Evolutionary conservation across 2,888 invertebrate genomes (phyloP).

Genomic region (Nysson spinosus): DNA sequence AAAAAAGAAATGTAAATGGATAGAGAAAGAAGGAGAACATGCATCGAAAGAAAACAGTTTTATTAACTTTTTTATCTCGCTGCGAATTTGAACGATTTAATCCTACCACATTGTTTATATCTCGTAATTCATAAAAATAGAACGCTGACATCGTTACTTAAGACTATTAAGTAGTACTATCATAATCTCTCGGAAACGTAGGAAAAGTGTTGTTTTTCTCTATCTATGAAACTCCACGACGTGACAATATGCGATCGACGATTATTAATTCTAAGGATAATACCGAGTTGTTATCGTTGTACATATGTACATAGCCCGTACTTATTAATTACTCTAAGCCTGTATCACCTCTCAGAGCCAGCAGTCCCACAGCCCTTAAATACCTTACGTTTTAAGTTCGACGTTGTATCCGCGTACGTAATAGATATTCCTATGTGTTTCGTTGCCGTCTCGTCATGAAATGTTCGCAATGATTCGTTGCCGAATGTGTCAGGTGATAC

Average conservation of each 20-base stretch:
- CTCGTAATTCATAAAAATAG: background rate
- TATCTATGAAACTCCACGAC: conserved; percentile 20
- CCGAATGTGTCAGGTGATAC: background rate
- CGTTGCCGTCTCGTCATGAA: background rate
- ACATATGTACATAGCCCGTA: conserved; percentile 78
- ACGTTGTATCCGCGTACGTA: conserved; percentile 37
- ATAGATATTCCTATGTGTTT: conserved; percentile 6
- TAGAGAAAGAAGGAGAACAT: conserved; percentile 3
- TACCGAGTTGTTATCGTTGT: conserved; percentile 73
- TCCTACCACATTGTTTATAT: no score
- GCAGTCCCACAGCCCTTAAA: conserved; percentile 21
- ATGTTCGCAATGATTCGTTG: conserved; percentile 1
- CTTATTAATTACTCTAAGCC: conserved; percentile 76
- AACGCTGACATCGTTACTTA: background rate
- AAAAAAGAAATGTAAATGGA: background rate
- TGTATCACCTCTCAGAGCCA: conserved; percentile 52
- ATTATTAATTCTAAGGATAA: conserved; percentile 68
- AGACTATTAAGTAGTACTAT: background rate
- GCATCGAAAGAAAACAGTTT: background rate
- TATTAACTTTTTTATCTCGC: background rate
- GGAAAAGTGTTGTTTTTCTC: conserved; percentile 7
- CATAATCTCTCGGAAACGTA: background rate
- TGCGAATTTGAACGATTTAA: no score
- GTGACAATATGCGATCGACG: conserved; percentile 65
- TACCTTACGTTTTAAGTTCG: conserved; percentile 42